Evolutionary conservation across 2,797 vertebrate species (phyloP), one percentile per base, ranked within the genome.

Genomic region (Phataginus tetradactyla): DNA sequence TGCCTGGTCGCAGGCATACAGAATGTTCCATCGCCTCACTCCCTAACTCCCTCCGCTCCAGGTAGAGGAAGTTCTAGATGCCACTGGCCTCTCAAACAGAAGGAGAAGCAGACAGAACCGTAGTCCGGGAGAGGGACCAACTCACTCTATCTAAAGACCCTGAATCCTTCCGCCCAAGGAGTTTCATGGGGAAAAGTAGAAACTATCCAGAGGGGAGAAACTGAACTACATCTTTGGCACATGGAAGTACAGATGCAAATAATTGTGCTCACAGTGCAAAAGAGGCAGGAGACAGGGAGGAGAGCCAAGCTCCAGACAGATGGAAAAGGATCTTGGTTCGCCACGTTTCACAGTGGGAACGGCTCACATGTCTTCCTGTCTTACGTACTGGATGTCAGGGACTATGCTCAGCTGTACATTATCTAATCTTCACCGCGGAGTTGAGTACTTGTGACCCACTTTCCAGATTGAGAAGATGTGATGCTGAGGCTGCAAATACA

Each of bases 11-110:
- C 7, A 7, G 20, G 61, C 42, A 45, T 29, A 25, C 1, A 25
- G 37, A 75, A 37, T 9, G 5, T 64, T 29, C 21, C 34, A n/a
- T 39, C 25, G 61, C 12, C 27, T 39, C 0, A 25, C n/a, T 59
- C 34, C 39, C 63, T 53, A 11, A 11, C 5, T 5, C 9, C 14
- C 34, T 39, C 39, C 8, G 37, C 23, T 32, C 1, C 4, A 0
- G n/a, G 7, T 27, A 7, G 42, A 85, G 25, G 53, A 78, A 66
- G 63, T 42, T 23, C 74, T 83, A 69, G 49, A 75, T 14, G 37
- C 8, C 20, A 1, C 27, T 13, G 37, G 5, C 7, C 68, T 71
- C 39, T 49, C 49, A 51, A 32, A 72, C 2, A 20, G 39, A 80
- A 25, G 51, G 6, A 39, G 78, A 20, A 57, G 17, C 32, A n/a